phyloP scores from a whole-genome alignment of 2,888 invertebrate genomes.

The Drosophila limbata region DNA sequence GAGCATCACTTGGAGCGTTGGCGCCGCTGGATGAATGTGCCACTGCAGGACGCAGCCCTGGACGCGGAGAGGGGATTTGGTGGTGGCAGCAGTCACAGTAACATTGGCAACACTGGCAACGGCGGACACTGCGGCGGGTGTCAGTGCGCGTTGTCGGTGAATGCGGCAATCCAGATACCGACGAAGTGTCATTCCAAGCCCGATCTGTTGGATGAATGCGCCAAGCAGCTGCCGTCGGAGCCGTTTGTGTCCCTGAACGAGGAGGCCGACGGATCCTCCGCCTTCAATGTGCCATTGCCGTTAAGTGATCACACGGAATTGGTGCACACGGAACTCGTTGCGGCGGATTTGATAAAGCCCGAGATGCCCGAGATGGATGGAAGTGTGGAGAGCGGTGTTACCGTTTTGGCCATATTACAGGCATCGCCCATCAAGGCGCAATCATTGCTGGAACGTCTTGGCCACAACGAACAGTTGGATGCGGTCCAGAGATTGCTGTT shows the following conservation, averaged over 20 bases:
- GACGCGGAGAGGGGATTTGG: background rate
- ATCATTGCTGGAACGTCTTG: conserved; percentile 61
- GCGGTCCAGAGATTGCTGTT: conserved; percentile 69
- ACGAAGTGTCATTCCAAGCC: conserved; percentile 34
- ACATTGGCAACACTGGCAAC: background rate
- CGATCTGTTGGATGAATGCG: conserved; percentile 43
- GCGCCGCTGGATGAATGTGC: conserved; percentile 77
- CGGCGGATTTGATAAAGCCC: conserved; percentile 31
- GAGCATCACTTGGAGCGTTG: conserved; percentile 79
- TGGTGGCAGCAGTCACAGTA: background rate
- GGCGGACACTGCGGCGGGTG: conserved; percentile 59
- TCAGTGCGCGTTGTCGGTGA: conserved; percentile 35
- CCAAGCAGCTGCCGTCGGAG: conserved; percentile 55
- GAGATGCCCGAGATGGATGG: conserved; percentile 40
- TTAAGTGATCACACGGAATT: conserved; percentile 39
- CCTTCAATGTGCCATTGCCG: conserved; percentile 43
- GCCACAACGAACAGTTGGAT: conserved; percentile 65
- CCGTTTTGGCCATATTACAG: conserved; percentile 69
- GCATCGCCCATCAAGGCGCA: conserved; percentile 64
- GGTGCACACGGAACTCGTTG: conserved; percentile 37
- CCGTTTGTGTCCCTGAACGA: conserved; percentile 62
- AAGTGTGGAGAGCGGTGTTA: conserved; percentile 47
- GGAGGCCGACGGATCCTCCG: conserved; percentile 17
- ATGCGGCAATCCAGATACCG: background rate
- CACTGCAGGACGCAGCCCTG: conserved; percentile 52